These are phyloP conservation scores for Sarotherodon lohbergeri DNA, from an alignment of 2,113 vertebrate species.

Conservation along the genomic window DNA sequence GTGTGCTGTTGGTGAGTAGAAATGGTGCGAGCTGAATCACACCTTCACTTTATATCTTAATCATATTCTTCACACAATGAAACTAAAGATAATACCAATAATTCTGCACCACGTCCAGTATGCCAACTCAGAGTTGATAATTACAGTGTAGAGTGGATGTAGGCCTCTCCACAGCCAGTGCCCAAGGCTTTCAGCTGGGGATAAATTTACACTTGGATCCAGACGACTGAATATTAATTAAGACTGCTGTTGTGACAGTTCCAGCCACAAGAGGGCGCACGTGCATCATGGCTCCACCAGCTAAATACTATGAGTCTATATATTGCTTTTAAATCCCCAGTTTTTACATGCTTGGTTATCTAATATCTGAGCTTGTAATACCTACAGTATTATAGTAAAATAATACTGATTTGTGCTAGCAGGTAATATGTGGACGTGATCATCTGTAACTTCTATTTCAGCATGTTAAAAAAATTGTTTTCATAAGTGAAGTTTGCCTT, in stretches of 20 bases:
- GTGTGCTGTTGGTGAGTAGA: slow-evolving; percentile 67
- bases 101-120: neutral
- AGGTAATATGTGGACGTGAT: neutral
- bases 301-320: neutral
- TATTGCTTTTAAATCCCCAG: neutral
- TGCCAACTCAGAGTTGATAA: neutral
- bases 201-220: neutral
- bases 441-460: neutral
- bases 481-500: neutral
- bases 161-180: neutral
- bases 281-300: neutral
- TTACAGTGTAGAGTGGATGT: slow-evolving; percentile 18
- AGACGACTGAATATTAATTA: neutral
- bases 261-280: slow-evolving; percentile 22
- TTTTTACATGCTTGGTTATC: neutral
- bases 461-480: neutral
- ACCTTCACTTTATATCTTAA: slow-evolving; percentile 27
- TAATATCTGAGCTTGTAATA: neutral
- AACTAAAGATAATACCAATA: neutral
- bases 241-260: neutral
- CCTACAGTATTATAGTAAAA: neutral
- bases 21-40: slow-evolving; percentile 28
- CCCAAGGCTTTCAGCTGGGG: neutral
- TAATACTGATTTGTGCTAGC: neutral
- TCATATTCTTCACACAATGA: slow-evolving; percentile 22